phyloP scores from a whole-genome alignment of 2,113 vertebrate genomes.

The Oreochromis aureus region DNA sequence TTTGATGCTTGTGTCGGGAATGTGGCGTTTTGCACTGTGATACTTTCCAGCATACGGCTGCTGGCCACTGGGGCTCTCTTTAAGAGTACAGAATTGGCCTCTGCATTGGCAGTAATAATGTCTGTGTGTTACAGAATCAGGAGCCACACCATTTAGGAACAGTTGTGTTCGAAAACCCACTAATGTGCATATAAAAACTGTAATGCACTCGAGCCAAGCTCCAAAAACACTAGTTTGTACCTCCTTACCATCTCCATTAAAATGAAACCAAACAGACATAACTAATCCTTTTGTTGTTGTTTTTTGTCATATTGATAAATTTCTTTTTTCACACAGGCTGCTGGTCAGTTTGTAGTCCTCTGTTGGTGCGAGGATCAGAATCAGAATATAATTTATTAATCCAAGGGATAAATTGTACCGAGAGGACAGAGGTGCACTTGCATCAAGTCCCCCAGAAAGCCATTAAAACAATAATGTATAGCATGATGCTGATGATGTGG shows the following conservation, averaged over 20 bases:
- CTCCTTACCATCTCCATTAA: not conserved
- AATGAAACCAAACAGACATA: not conserved
- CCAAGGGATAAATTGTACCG: no score
- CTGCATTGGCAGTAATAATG: not conserved
- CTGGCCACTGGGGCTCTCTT: not conserved
- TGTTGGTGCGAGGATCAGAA: not conserved
- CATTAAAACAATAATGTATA: no score
- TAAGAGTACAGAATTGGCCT: not conserved
- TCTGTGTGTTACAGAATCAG: not conserved
- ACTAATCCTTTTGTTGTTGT: not conserved
- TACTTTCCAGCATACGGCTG: not conserved
- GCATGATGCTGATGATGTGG: no score
- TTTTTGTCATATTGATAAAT: not conserved
- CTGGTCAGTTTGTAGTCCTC: not conserved
- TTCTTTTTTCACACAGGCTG: not conserved
- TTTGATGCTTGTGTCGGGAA: not conserved
- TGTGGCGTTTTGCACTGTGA: not conserved
- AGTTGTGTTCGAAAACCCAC: rapidly evolving
- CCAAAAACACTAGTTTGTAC: not conserved
- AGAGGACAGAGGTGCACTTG: no score
- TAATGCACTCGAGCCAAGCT: not conserved
- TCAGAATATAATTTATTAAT: not conserved
- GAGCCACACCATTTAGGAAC: not conserved
- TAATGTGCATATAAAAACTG: not conserved
- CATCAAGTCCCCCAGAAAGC: no score